Conservation (phyloP, 2,797 vertebrate species). For the Yasuhikotakia modesta region DNA sequence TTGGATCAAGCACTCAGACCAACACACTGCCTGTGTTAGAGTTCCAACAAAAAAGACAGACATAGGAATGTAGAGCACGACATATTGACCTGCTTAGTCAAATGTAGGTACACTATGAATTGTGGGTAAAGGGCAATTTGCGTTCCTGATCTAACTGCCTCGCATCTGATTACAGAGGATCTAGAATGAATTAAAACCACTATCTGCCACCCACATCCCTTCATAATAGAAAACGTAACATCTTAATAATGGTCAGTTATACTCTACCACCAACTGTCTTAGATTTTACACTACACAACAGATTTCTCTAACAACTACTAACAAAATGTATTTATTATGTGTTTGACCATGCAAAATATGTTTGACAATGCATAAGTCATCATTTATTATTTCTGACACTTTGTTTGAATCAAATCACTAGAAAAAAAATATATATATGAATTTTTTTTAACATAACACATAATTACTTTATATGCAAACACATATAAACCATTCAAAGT, state of each 20-base stretch:
- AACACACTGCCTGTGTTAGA: slow-evolving; percentile 55
- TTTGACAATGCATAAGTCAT: not conserved
- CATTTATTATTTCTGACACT: not conserved
- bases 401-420: not conserved
- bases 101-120: slow-evolving; percentile 33
- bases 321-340: not conserved
- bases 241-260: slow-evolving; percentile 28
- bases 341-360: too few relatives aligned
- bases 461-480: not conserved
- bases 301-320: too few relatives aligned
- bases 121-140: slow-evolving; percentile 62
- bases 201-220: slow-evolving; percentile 44
- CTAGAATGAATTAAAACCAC: slow-evolving; percentile 55
- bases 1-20: slow-evolving; percentile 58
- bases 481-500: not conserved
- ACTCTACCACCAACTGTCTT: not conserved
- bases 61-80: slow-evolving; percentile 1
- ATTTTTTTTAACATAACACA: not conserved
- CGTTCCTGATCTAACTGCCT: slow-evolving; percentile 64
- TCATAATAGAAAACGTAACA: slow-evolving; percentile 12
- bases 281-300: too few relatives aligned
- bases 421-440: not conserved
- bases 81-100: slow-evolving; percentile 12
- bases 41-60: slow-evolving; percentile 50
- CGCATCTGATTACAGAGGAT: slow-evolving; percentile 63